Base-by-base conservation (phyloP, 2,797 vertebrate genomes). In the Sciurus carolinensis region DNA sequence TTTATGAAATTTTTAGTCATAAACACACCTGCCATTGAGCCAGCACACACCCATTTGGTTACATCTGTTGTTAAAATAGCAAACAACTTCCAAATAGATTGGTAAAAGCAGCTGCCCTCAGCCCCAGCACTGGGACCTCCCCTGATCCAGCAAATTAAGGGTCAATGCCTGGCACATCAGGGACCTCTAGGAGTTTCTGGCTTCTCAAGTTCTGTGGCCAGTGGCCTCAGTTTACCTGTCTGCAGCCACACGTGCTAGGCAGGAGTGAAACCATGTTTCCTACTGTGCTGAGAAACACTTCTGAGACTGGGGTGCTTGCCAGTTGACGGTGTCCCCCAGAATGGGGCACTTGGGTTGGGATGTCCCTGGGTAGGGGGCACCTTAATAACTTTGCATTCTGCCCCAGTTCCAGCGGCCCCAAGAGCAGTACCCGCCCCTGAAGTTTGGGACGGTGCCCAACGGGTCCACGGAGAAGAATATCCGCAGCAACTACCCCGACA, bases 401-500 rank as follows among this genome's bases (percentile, higher is more conserved):
- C 91, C 95, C 97, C 98, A 99, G 99, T 99, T 99, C 98, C 99
- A 99, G 99, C 99, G 99, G 98, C 99, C 99, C n/a, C 99, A 99
- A 97, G 99, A 99, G 98, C 99, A 99, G 97, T 99, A 99, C 97
- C 99, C 99, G 0, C 99, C 99, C 82, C 98, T 99, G 92, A 99
- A 99, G 98, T 99, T 99, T 97, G 99, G 99, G 91, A 99, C 99
- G 0, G 99, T 99, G 97, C 99, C 99, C 97, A 99, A 99, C 11
- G 99, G 99, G 96, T 99, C 99, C 98, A 99, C 99, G 0, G 99
- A 99, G 98, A 99, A 99, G 98, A 99, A 99, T 97, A 99, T 99
- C 96, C 99, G 99, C 97, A 99, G 99, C 98, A 99, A 99, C 98
- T 99, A 99, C 97, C 99, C 99, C 5, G 99, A 99, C 98, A 99